Conservation (phyloP, 1,140 invertebrate genomes). For the Drosophila ambigua region DNA sequence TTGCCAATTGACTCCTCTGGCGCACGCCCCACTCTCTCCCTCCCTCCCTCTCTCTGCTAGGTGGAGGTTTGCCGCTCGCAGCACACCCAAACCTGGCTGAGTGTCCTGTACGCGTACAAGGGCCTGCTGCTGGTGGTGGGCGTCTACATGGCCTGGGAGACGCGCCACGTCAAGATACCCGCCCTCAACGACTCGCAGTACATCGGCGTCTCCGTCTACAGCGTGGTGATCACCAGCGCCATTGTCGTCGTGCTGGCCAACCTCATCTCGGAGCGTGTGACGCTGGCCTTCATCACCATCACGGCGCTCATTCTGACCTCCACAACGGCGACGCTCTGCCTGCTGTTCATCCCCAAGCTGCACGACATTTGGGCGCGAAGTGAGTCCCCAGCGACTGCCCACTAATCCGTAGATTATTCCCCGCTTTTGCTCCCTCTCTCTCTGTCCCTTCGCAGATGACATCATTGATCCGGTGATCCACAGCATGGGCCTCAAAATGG, state of each 20-base stretch:
- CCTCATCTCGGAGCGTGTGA: conserved; percentile 92
- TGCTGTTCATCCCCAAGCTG: conserved; percentile 94
- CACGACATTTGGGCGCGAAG: conserved; percentile 87
- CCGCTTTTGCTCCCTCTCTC: not conserved
- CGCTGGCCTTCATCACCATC: conserved; percentile 92
- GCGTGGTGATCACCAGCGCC: conserved; percentile 93
- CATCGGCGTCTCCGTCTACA: conserved; percentile 96
- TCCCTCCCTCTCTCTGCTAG: conserved; percentile 81
- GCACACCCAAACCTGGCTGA: conserved; percentile 94
- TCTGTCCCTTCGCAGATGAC: conserved; percentile 84
- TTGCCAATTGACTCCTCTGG: too few species aligned
- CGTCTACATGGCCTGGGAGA: conserved; percentile 99
- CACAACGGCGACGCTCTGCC: conserved; percentile 92
- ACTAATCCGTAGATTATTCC: not conserved
- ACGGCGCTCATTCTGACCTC: conserved; percentile 92
- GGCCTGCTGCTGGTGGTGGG: conserved; percentile 93
- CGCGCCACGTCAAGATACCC: conserved; percentile 97
- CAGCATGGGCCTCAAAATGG: conserved; percentile 93
- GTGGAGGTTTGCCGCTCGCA: conserved; percentile 94
- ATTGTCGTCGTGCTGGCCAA: conserved; percentile 94
- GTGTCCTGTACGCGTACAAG: conserved; percentile 95
- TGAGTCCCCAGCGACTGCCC: conserved; percentile 65
- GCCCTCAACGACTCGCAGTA: conserved; percentile 98
- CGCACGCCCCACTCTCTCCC: not conserved
- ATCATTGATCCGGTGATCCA: conserved; percentile 92